These are phyloP conservation scores for Silurus asotus DNA, from an alignment of 2,113 vertebrate species.

Conservation along the genomic window DNA sequence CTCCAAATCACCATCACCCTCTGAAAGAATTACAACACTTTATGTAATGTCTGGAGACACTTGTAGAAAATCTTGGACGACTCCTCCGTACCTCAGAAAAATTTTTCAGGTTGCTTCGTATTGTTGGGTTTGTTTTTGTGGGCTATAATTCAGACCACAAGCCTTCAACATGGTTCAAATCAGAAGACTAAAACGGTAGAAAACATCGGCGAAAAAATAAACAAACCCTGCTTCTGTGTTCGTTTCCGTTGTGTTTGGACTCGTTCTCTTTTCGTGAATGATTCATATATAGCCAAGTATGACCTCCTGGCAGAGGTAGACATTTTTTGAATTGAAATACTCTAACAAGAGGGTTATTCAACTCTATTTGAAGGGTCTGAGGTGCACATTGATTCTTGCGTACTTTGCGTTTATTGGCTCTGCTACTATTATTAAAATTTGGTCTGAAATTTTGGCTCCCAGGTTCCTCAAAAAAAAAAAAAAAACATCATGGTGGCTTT, in stretches of 20 bases:
- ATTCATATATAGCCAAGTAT: neutral
- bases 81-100: neutral
- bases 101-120: neutral
- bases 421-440: neutral
- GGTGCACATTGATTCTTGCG: neutral
- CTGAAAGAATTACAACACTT: neutral
- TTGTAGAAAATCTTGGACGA: neutral
- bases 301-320: constrained; percentile 1
- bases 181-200: neutral
- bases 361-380: neutral
- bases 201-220: neutral
- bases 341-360: neutral
- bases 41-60: neutral
- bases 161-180: constrained; percentile 2
- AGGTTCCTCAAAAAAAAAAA: neutral
- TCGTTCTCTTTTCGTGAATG: neutral
- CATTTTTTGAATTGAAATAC: neutral
- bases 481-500: neutral
- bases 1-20: neutral
- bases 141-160: constrained; percentile 1
- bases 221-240: neutral
- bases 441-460: neutral
- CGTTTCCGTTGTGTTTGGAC: neutral
- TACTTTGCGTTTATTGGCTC: neutral
- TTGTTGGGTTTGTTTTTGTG: constrained; percentile 9